Base-by-base conservation (phyloP, 2,113 vertebrate genomes). In the Vombatus ursinus region DNA sequence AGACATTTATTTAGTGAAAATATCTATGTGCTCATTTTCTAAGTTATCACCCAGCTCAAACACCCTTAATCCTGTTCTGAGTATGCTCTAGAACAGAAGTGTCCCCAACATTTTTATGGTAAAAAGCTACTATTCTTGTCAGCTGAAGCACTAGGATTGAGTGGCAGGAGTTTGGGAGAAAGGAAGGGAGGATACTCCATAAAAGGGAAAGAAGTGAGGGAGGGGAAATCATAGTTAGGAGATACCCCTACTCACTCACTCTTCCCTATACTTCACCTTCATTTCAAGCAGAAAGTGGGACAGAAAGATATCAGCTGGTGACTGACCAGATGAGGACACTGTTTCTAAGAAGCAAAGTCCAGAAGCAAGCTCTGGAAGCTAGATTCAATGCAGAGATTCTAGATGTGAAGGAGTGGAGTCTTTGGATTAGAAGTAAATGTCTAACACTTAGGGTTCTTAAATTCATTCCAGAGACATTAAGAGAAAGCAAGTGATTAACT, bases 401-500 rank as follows among this genome's bases (percentile, higher is more conserved):
- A 84, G 37, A 84, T 22, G 5, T 44, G n/a, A 84, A 23, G n/a
- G n/a, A 93, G 48, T 0, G 96, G 48, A 90, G 12, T 52, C 54
- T 95, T 47, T 91, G 50, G 77, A 44, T 48, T 0, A 95, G 94
- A 19, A 90, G 0, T 89, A 90, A 54, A 91, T 48, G 90, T 89
- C 44, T 94, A 93, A 57, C 48, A 96, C 50, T 96, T 50, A 91
- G 53, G 77, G 89, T 52, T 92, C n/a, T 48, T 91, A 31, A 94
- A 57, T 24, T 92, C 25, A 93, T 68, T 51, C 31, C 53, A 91
- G 90, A 96, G 51, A 95, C 91, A 26, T 37, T 93, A 92, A 68
- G 93, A 84, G 94, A 84, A 48, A 37, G 54, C 0, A 96, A 92
- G 48, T 90, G 6, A 94, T 91, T 77, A 92, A 50, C 48, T 91